These are phyloP conservation scores for Mycteria americana DNA, from an alignment of 2,797 vertebrate genomes.

Conservation along the genomic window DNA sequence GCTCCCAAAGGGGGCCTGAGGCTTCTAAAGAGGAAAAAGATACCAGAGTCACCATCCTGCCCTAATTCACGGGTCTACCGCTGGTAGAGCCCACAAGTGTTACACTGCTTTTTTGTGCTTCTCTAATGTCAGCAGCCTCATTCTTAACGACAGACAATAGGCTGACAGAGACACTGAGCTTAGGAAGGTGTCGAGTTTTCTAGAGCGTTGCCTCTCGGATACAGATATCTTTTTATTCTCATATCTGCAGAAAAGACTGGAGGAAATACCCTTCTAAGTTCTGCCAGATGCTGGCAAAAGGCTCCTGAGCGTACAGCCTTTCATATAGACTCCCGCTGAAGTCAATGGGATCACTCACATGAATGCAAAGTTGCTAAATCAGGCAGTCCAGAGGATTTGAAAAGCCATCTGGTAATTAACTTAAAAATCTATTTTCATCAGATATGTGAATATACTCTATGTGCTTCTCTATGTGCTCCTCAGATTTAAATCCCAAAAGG, in stretches of 20 bases:
- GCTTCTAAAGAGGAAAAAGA: not conserved
- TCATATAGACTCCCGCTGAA: not conserved
- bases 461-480: not conserved
- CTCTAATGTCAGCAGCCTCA: constrained; percentile 2
- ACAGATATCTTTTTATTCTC: constrained; percentile 15
- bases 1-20: not conserved
- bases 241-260: not conserved
- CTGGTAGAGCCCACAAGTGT: not conserved
- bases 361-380: constrained; percentile 24
- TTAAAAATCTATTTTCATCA: constrained; percentile 44
- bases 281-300: constrained; percentile 28
- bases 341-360: constrained; percentile 1
- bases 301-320: not conserved
- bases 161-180: not conserved
- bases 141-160: constrained; percentile 29
- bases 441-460: not conserved
- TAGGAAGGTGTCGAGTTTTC: not conserved
- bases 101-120: not conserved
- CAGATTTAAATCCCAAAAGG: not conserved
- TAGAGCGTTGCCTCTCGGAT: not conserved
- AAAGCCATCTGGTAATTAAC: constrained; percentile 48
- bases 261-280: constrained; percentile 24
- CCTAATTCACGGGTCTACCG: constrained; percentile 24
- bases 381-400: constrained; percentile 5
- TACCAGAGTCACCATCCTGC: constrained; percentile 7